A percentile compares a stretch with the other conserved stretches of the same genome.
Conservation (phyloP, 2,888 invertebrate species). For the Dicranocentrus wangi region DNA sequence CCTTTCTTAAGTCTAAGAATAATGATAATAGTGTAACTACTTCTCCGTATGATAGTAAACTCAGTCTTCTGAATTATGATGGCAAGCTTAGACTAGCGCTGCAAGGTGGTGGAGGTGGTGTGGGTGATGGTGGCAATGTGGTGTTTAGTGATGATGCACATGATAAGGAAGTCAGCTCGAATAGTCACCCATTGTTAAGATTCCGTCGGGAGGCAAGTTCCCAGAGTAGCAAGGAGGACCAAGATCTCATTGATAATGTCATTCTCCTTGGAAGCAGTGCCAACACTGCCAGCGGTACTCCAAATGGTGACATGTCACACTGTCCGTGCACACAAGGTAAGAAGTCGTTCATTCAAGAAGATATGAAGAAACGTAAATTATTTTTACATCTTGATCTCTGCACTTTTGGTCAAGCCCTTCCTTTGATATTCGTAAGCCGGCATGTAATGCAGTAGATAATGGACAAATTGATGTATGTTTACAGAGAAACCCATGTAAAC, state of each 20-base stretch:
- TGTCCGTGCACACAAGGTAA: constrained; percentile 62
- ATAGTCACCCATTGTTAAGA: constrained; percentile 48
- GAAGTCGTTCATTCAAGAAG: no score
- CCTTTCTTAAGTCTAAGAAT: background rate
- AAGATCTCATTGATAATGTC: constrained; percentile 64
- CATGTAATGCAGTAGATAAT: no score
- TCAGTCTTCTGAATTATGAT: background rate
- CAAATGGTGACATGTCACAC: constrained; percentile 51
- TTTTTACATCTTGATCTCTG: no score
- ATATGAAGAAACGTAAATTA: background rate
- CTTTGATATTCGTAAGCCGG: no score
- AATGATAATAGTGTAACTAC: no score
- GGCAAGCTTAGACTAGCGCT: constrained; percentile 41
- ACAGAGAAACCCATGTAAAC: no score
- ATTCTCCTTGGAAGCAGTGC: constrained; percentile 50
- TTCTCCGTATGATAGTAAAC: no score
- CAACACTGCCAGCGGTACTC: constrained; percentile 12
- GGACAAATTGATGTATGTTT: no score
- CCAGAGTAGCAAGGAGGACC: constrained; percentile 43
- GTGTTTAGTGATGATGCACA: constrained; percentile 45
- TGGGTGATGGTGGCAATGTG: constrained; percentile 41
- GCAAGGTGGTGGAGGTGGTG: constrained; percentile 40
- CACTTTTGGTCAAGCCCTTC: no score
- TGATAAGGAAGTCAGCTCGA: constrained; percentile 11
- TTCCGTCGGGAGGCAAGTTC: constrained; percentile 47